Evolutionary conservation across 1,140 invertebrate species (phyloP).

Genomic region (Apis cerana): DNA sequence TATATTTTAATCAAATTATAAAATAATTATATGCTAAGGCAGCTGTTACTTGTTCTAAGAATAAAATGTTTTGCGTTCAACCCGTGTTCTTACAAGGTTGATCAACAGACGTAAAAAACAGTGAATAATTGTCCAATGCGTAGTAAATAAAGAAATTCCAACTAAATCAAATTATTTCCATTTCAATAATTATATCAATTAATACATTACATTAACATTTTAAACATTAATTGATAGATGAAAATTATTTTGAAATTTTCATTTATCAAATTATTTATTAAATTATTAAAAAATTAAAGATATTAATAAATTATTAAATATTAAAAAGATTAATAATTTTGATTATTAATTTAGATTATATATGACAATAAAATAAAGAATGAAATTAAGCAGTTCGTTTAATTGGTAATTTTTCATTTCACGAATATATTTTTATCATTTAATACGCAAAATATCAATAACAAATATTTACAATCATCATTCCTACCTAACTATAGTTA

Average conservation of each 20-base stretch:
- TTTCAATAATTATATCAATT: neutral
- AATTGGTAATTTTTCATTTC: neutral
- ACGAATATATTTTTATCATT: neutral
- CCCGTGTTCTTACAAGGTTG: constrained; percentile 32
- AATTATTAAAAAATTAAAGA: neutral
- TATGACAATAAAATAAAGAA: neutral
- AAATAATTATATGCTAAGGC: constrained; percentile 56
- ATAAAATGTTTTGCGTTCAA: constrained; percentile 44
- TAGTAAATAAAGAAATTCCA: constrained; percentile 20
- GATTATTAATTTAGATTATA: neutral
- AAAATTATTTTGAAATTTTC: neutral
- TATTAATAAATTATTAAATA: neutral
- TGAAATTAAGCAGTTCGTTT: neutral
- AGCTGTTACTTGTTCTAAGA: constrained; percentile 60
- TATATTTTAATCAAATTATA: constrained; percentile 30
- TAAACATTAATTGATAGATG: neutral
- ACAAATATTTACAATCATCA: neutral
- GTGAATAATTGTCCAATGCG: constrained; percentile 25
- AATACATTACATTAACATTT: neutral
- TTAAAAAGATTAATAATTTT: neutral
- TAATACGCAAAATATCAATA: neutral
- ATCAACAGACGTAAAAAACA: constrained; percentile 48
- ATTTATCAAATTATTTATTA: neutral
- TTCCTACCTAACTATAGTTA: too few species aligned
- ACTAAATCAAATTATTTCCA: neutral